Evolutionary conservation across 2,888 invertebrate species (phyloP).

Genomic region (Ceratothoa steindachneri): DNA sequence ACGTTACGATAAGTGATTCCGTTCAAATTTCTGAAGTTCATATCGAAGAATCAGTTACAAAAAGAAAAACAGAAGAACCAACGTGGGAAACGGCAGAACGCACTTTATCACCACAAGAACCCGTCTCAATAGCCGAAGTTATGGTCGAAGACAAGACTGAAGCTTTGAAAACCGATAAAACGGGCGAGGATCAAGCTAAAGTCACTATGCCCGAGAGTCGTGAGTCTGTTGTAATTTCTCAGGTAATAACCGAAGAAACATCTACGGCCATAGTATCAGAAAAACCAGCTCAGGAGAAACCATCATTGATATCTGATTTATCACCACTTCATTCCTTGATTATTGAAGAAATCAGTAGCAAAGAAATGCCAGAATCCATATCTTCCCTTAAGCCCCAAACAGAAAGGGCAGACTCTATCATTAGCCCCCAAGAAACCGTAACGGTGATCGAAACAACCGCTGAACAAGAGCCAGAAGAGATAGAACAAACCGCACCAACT

Average conservation of each 20-base stretch:
- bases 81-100: slow-evolving; percentile 50
- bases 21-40: slow-evolving; percentile 15
- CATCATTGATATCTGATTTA: no score
- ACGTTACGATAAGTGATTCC: background rate
- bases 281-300: background rate
- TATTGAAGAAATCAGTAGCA: background rate
- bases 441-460: slow-evolving; percentile 26
- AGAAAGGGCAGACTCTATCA: no score
- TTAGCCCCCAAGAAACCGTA: slow-evolving; percentile 28
- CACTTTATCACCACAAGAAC: slow-evolving; percentile 50
- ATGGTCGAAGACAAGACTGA: slow-evolving; percentile 29
- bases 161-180: slow-evolving; percentile 3
- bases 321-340: background rate
- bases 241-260: background rate
- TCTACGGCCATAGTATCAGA: background rate
- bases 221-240: background rate
- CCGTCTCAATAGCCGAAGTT: slow-evolving; percentile 30
- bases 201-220: slow-evolving; percentile 20
- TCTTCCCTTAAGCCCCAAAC: no score
- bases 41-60: slow-evolving; percentile 49
- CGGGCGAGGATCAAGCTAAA: slow-evolving; percentile 20
- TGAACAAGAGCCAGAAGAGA: slow-evolving; percentile 22
- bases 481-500: no score
- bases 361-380: no score
- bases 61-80: slow-evolving; percentile 34